These are phyloP conservation scores for Alligator mississippiensis DNA, from an alignment of 2,113 vertebrate genomes.

Conservation along the genomic window DNA sequence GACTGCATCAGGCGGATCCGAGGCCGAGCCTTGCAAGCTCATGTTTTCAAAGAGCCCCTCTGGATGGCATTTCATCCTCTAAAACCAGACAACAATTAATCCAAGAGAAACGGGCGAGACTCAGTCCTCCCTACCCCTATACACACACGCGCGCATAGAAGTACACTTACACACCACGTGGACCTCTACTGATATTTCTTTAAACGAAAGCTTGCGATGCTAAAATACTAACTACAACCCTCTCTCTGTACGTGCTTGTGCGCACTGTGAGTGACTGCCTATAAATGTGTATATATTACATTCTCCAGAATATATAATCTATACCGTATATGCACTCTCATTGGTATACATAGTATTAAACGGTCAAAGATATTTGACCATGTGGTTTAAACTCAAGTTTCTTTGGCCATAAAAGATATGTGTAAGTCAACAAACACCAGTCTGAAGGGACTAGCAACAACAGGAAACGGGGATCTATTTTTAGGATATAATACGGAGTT, in stretches of 20 bases:
- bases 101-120: background rate
- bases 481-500: conserved; percentile 78
- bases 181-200: background rate
- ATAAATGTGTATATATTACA: too few species aligned
- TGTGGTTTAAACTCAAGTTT: background rate
- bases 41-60: too few species aligned
- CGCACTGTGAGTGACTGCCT: too few species aligned
- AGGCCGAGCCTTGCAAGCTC: background rate
- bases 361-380: too few species aligned
- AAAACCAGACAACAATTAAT: background rate
- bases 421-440: conserved; percentile 47
- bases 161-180: too few species aligned
- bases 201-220: background rate
- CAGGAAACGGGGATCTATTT: conserved; percentile 81
- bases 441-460: conserved; percentile 62
- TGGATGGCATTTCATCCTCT: background rate
- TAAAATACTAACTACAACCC: background rate
- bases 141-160: background rate
- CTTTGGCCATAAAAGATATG: conserved; percentile 32
- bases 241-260: background rate
- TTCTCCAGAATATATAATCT: too few species aligned
- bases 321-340: too few species aligned
- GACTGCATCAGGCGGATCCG: background rate
- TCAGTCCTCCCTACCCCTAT: background rate
- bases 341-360: too few species aligned